Evolutionary conservation across 2,888 invertebrate genomes (phyloP), one percentile per base, ranked within the genome.

Genomic region (Idaea dimidiata): DNA sequence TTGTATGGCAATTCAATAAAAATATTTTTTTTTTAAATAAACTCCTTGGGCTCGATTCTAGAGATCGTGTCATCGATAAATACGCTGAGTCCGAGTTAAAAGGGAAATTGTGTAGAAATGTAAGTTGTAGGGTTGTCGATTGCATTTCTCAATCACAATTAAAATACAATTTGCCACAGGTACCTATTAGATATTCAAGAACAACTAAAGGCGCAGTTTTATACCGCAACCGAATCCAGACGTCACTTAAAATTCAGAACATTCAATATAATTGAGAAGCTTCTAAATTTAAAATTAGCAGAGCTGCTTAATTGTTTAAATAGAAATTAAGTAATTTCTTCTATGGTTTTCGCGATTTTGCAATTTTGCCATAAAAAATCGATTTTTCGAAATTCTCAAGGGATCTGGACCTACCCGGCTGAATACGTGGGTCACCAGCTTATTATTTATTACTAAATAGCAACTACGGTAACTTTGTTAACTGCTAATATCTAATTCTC

Each of bases 91-190:
- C 80, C 77, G 80, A 82, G 82, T 81, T 89, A 89, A 89, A 89
- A 89, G 89, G 89, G 88, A 89, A 89, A 86, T 87, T 85, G 86
- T 90, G 89, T 89, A 79, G 87, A 86, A 88, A 82, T 80, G 81
- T 79, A 75, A 75, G 75, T 62, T 73, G 81, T 74, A 80, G 81
- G 81, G 81, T 61, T 81, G 79, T 68, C 69, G 62, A 63, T 62
- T 57, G 64, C 61, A 59, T 59, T 18, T 61, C 65, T 61, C 64
- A 68, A 64, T 68, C 64, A 63, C 66, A 62, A 67, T 24, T 5
- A 24, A 24, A 24, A 24, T 71, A 69, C 66, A 55, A 68, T 64
- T 67, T 65, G 60, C 66, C 62, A 62, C 61, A n/a, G n/a, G n/a
- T n/a, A n/a, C n/a, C n/a, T n/a, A n/a, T n/a, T n/a, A n/a, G n/a